phyloP scores from a whole-genome alignment of 2,888 invertebrate genomes.

The Tenthredo distinguenda region DNA sequence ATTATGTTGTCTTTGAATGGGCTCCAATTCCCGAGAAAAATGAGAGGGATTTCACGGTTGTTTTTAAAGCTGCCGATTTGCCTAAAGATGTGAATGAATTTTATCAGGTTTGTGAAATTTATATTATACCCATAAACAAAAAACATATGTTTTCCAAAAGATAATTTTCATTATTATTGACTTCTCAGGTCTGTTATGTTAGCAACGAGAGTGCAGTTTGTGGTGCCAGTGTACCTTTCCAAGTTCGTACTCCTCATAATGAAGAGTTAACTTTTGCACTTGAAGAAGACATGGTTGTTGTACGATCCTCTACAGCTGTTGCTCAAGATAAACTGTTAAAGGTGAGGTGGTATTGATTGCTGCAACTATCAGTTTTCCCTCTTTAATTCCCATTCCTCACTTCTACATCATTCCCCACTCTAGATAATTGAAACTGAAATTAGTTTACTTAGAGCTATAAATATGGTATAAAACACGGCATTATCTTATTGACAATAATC shows the following conservation, averaged over 20 bases:
- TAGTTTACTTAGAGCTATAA: not conserved
- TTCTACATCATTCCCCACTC: not conserved
- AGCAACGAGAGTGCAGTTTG: slow-evolving; percentile 72
- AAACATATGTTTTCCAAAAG: not conserved
- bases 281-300: slow-evolving; percentile 43
- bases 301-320: slow-evolving; percentile 43
- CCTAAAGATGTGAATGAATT: slow-evolving; percentile 71
- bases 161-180: not conserved
- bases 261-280: slow-evolving; percentile 50
- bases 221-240: slow-evolving; percentile 74
- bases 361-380: not conserved
- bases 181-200: slow-evolving; percentile 64
- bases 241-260: slow-evolving; percentile 62
- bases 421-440: not conserved
- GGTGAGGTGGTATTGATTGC: not conserved
- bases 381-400: not conserved
- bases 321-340: slow-evolving; percentile 43
- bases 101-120: slow-evolving; percentile 70
- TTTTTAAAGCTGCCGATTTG: slow-evolving; percentile 63
- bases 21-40: slow-evolving; percentile 60
- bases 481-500: not conserved
- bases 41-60: slow-evolving; percentile 45
- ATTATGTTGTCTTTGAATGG: slow-evolving; percentile 75
- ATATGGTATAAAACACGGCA: not conserved
- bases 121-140: not conserved